These are phyloP conservation scores for Papilio dardanus DNA, from an alignment of 1,140 invertebrate species.

Conservation along the genomic window DNA sequence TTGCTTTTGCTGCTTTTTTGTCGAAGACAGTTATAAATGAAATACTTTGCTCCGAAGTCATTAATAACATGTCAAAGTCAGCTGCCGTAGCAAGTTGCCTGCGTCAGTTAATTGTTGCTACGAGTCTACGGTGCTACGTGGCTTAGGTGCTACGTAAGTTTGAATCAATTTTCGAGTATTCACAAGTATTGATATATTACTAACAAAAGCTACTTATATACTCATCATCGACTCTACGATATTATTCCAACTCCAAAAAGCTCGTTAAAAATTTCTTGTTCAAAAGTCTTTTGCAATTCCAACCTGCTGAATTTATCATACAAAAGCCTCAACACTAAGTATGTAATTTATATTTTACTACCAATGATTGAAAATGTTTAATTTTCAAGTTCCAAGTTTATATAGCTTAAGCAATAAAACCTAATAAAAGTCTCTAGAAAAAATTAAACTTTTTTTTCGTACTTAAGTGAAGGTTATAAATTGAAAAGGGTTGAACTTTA, in stretches of 20 bases:
- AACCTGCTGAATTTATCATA: no score
- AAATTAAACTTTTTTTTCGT: not conserved
- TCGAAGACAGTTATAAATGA: slow-evolving; percentile 14
- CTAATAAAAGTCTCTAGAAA: not conserved
- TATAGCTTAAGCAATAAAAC: not conserved
- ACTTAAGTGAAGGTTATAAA: slow-evolving; percentile 3
- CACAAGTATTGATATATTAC: not conserved
- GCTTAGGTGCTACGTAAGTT: slow-evolving; percentile 18
- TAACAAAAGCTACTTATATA: not conserved
- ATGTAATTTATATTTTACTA: no score
- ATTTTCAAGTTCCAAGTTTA: not conserved
- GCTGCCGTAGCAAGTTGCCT: not conserved
- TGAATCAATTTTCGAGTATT: not conserved
- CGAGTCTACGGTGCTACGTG: no score
- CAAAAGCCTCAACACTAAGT: no score
- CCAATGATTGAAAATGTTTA: not conserved
- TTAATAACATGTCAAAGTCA: slow-evolving; percentile 17
- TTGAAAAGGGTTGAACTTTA: slow-evolving; percentile 23
- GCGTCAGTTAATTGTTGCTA: slow-evolving; percentile 2
- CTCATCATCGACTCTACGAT: not conserved
- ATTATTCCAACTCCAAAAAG: not conserved
- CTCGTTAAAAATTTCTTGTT: not conserved
- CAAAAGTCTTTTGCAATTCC: no score
- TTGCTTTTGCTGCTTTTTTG: not conserved
- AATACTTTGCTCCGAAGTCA: not conserved